These are phyloP conservation scores for Cryptops parisi DNA, from an alignment of 2,888 invertebrate species.

Conservation along the genomic window DNA sequence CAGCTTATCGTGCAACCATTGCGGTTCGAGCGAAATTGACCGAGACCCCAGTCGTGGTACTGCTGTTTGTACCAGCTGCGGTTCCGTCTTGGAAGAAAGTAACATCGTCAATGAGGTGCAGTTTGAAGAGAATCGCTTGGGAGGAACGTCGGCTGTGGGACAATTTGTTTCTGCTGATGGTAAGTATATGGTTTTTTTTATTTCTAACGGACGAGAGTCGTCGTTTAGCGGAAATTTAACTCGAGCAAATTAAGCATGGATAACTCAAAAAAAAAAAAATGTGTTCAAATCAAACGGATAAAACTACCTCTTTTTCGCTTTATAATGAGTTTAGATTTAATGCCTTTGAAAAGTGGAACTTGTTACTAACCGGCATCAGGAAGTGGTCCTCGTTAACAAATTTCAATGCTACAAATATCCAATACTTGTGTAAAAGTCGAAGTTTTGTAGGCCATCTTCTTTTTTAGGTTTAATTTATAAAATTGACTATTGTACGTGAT, in stretches of 20 bases:
- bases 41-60: constrained; percentile 88
- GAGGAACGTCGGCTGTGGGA: constrained; percentile 73
- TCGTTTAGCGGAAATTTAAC: too few species aligned
- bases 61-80: constrained; percentile 91
- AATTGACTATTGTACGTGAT: too few species aligned
- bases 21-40: constrained; percentile 63
- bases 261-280: neutral
- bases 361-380: too few species aligned
- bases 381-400: too few species aligned
- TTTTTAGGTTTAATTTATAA: too few species aligned
- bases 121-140: constrained; percentile 84
- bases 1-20: constrained; percentile 30
- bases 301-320: too few species aligned
- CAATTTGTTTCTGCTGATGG: constrained; percentile 87
- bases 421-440: too few species aligned
- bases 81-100: constrained; percentile 88
- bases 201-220: constrained; percentile 53
- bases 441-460: too few species aligned
- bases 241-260: too few species aligned
- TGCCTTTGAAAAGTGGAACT: too few species aligned
- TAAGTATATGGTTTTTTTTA: constrained; percentile 55
- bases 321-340: too few species aligned
- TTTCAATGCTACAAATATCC: too few species aligned
- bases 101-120: constrained; percentile 93
- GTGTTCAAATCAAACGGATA: neutral